Conservation (phyloP, 1,140 invertebrate species). For the Cyclina sinensis region DNA sequence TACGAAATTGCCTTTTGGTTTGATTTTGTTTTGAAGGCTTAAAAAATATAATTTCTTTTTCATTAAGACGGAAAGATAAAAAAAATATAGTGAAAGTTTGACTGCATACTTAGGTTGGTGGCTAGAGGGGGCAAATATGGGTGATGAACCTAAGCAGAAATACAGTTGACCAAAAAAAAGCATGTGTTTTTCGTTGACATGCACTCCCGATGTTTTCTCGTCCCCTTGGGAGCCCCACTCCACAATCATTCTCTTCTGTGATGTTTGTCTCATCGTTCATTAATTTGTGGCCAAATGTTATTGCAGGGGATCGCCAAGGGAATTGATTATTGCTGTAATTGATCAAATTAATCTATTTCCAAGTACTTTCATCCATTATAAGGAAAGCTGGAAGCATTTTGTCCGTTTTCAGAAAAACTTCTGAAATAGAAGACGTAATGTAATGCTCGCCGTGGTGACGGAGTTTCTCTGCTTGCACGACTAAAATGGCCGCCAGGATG, state of each 20-base stretch:
- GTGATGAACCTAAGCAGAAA: too few species aligned
- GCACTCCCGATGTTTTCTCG: conserved; percentile 31
- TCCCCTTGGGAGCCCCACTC: conserved; percentile 34
- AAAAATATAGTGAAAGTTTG: too few species aligned
- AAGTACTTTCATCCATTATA: conserved; percentile 67
- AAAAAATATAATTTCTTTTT: too few species aligned
- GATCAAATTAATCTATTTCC: conserved; percentile 73
- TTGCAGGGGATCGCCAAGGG: conserved; percentile 58
- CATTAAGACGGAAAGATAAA: too few species aligned
- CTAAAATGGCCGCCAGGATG: conserved; percentile 9
- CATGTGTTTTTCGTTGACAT: conserved; percentile 59
- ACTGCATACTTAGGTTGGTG: too few species aligned
- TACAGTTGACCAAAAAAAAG: conserved; percentile 21
- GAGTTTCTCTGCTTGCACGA: background rate
- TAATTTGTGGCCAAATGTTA: conserved; percentile 66
- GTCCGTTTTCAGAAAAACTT: conserved; percentile 26
- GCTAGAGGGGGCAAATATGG: too few species aligned
- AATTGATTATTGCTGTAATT: conserved; percentile 70
- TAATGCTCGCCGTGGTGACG: conserved; percentile 22
- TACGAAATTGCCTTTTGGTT: too few species aligned
- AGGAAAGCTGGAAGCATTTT: conserved; percentile 42
- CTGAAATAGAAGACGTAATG: conserved; percentile 26
- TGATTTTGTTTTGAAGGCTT: too few species aligned
- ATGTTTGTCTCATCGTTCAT: conserved; percentile 70
- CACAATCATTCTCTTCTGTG: conserved; percentile 57